A percentile compares a stretch with the other conserved stretches of the same genome.
Evolutionary conservation across 2,888 invertebrate genomes (phyloP).

Genomic region (Trisateles emortualis): DNA sequence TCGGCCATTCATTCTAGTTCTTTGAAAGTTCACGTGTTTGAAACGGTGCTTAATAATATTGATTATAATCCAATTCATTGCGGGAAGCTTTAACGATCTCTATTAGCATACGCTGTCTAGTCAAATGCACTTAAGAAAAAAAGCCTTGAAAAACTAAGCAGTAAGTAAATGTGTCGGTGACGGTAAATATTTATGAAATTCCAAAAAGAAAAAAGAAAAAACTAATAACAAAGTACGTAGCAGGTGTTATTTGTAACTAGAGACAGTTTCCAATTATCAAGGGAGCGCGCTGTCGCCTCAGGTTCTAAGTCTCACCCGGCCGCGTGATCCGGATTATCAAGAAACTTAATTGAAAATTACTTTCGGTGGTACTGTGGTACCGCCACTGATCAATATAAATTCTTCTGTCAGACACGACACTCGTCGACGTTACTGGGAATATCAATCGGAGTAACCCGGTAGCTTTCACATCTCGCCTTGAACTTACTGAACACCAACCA

Average conservation of each 20-base stretch:
- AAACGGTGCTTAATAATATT: constrained; percentile 69
- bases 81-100: constrained; percentile 63
- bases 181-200: constrained; percentile 41
- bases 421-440: constrained; percentile 56
- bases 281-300: constrained; percentile 67
- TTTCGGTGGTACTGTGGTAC: constrained; percentile 72
- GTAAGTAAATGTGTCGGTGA: constrained; percentile 20
- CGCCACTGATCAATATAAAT: constrained; percentile 73
- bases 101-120: constrained; percentile 55
- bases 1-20: constrained; percentile 73
- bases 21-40: constrained; percentile 62
- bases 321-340: constrained; percentile 81
- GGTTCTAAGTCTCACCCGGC: constrained; percentile 62
- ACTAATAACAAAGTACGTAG: constrained; percentile 47
- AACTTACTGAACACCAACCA: constrained; percentile 25
- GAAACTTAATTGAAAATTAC: constrained; percentile 83
- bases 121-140: constrained; percentile 45
- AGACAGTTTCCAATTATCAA: constrained; percentile 79
- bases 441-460: constrained; percentile 66
- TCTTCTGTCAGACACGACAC: constrained; percentile 70
- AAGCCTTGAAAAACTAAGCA: constrained; percentile 43
- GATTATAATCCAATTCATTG: constrained; percentile 69
- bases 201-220: constrained; percentile 33
- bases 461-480: constrained; percentile 61
- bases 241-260: constrained; percentile 70